A percentile compares a stretch with the other conserved stretches of the same genome.
phyloP scores from a whole-genome alignment of 2,113 vertebrate species.

The Hypomesus transpacificus region DNA sequence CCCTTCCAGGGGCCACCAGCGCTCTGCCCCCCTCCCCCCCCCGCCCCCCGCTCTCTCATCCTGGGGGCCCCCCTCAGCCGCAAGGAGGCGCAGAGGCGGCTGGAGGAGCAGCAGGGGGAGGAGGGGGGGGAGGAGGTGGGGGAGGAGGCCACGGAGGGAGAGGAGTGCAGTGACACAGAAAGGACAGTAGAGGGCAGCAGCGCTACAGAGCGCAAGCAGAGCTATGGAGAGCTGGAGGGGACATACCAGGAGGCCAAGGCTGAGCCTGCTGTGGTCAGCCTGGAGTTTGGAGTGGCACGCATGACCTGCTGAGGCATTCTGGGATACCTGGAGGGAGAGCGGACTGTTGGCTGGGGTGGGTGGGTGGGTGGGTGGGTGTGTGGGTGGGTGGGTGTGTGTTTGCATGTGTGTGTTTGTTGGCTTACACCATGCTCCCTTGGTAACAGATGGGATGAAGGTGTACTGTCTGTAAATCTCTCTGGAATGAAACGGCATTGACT shows the following conservation, averaged over 20 bases:
- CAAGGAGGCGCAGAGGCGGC: constrained; percentile 78
- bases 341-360: constrained; percentile 19
- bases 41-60: constrained; percentile 66
- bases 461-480: constrained; percentile 41
- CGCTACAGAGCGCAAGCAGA: constrained; percentile 86
- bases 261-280: constrained; percentile 85
- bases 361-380: constrained; percentile 5
- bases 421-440: constrained; percentile 2
- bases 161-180: constrained; percentile 64
- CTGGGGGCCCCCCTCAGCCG: constrained; percentile 76
- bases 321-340: constrained; percentile 7
- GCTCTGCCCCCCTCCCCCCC: constrained; percentile 58
- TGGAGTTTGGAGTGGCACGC: constrained; percentile 92
- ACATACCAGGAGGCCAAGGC: constrained; percentile 77
- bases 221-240: constrained; percentile 79
- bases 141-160: constrained; percentile 66
- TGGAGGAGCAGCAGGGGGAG: constrained; percentile 73
- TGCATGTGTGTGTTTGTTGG: background rate
- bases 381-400: constrained; percentile 3
- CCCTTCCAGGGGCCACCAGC: constrained; percentile 54
- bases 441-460: background rate
- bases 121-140: constrained; percentile 70
- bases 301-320: constrained; percentile 85
- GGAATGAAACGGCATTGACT: constrained; percentile 62
- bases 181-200: constrained; percentile 94